Conservation (phyloP, 2,113 vertebrate genomes). For the Pteronura brasiliensis region DNA sequence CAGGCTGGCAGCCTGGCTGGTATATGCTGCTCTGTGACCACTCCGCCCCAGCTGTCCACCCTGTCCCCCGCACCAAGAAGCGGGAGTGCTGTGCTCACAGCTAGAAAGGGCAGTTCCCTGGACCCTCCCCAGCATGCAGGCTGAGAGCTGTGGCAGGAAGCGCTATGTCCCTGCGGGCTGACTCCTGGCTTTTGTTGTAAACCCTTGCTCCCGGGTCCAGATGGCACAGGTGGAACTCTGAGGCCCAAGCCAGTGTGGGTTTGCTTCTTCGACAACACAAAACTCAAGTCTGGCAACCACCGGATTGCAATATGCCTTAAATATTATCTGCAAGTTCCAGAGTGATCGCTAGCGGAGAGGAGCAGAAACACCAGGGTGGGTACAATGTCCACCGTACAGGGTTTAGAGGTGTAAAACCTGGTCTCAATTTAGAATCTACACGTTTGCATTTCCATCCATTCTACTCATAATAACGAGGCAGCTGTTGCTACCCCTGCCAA, state of each 20-base stretch:
- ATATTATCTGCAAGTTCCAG: neutral
- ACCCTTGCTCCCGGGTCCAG: neutral
- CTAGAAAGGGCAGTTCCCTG: neutral
- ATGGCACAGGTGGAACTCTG: neutral
- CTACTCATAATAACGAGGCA: conserved; percentile 20
- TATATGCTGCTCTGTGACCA: neutral
- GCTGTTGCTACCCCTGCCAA: conserved; percentile 48
- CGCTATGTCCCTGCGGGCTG: neutral
- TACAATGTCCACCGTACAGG: neutral
- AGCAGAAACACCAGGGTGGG: neutral
- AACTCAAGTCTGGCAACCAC: neutral
- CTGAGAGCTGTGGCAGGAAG: neutral
- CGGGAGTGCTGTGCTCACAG: too few species aligned
- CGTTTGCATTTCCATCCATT: neutral
- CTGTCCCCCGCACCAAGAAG: neutral
- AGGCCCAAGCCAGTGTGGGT: neutral
- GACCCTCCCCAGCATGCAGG: neutral
- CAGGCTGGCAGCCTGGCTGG: neutral
- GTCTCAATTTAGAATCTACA: neutral
- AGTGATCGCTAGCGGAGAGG: neutral
- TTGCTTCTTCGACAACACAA: neutral
- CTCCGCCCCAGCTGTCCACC: neutral
- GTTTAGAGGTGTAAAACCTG: neutral
- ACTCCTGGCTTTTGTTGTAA: neutral
- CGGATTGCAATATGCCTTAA: neutral